These are phyloP conservation scores for Pherbina coryleti DNA, from an alignment of 2,888 invertebrate genomes.

Conservation along the genomic window DNA sequence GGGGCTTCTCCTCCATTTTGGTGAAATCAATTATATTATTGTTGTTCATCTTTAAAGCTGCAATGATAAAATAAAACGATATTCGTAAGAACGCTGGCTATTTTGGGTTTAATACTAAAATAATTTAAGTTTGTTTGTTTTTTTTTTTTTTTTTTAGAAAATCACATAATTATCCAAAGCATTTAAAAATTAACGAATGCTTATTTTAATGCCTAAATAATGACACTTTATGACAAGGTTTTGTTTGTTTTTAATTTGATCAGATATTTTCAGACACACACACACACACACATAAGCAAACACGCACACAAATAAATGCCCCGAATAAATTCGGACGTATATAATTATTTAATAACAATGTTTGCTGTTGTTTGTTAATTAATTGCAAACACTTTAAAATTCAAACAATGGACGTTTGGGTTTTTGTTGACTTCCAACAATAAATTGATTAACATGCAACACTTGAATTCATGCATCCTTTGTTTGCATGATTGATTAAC, in stretches of 20 bases:
- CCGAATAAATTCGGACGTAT: slow-evolving; percentile 25
- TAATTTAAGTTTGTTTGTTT: no score
- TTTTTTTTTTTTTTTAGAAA: no score
- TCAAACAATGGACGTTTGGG: slow-evolving; percentile 6
- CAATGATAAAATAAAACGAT: neutral
- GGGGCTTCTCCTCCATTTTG: slow-evolving; percentile 40
- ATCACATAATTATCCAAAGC: no score
- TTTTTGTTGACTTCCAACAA: neutral
- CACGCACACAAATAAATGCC: slow-evolving; percentile 18
- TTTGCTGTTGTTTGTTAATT: slow-evolving; percentile 37
- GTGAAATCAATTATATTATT: slow-evolving; percentile 40
- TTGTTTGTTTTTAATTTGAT: slow-evolving; percentile 29
- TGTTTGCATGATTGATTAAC: slow-evolving; percentile 28
- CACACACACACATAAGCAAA: neutral
- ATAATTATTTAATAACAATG: slow-evolving; percentile 13
- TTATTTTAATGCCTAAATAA: neutral
- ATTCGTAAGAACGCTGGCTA: slow-evolving; percentile 1
- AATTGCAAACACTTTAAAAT: slow-evolving; percentile 9
- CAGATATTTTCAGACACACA: slow-evolving; percentile 14
- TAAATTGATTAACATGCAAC: slow-evolving; percentile 5
- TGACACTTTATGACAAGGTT: neutral
- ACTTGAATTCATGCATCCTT: neutral
- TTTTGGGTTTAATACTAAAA: neutral
- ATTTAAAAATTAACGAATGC: neutral
- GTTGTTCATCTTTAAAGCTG: slow-evolving; percentile 20